Evolutionary conservation across 2,888 invertebrate species (phyloP).

Genomic region (Hypolimnas misippus): DNA sequence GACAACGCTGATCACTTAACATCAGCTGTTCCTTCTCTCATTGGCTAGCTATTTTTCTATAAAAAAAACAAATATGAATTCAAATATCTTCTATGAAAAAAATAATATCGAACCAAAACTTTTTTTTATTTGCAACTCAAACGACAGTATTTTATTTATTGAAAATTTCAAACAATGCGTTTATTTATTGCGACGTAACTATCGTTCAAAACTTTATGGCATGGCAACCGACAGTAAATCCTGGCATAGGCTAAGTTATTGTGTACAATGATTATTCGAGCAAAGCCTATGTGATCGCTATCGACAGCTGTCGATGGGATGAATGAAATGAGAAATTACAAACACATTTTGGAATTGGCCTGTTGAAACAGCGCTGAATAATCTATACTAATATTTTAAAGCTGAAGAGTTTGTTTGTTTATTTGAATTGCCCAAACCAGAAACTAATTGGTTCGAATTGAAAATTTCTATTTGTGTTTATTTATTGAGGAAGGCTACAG

Average conservation of each 20-base stretch:
- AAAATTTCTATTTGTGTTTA: no score
- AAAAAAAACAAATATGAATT: conserved; percentile 3
- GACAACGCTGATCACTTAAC: no score
- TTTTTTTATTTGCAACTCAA: conserved; percentile 1
- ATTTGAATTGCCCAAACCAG: no score
- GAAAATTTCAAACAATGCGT: background rate
- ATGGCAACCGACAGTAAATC: conserved; percentile 3
- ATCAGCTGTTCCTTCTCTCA: no score
- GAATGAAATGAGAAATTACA: conserved; percentile 5
- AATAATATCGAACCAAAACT: background rate
- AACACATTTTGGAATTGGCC: background rate
- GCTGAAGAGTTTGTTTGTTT: no score
- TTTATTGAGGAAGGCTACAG: no score
- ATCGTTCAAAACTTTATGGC: conserved; percentile 6
- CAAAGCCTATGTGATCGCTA: conserved; percentile 4
- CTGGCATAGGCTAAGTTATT: conserved; percentile 1
- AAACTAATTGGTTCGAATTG: no score
- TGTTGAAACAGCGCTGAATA: background rate
- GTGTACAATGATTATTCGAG: background rate
- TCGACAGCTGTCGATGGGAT: background rate
- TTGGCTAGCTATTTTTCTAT: no score
- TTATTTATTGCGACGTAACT: conserved; percentile 3
- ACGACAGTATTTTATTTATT: conserved; percentile 8
- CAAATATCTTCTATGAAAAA: no score
- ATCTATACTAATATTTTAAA: no score